Base-by-base conservation (phyloP, 2,888 invertebrate species). In the Sarcophaga subvicina region DNA sequence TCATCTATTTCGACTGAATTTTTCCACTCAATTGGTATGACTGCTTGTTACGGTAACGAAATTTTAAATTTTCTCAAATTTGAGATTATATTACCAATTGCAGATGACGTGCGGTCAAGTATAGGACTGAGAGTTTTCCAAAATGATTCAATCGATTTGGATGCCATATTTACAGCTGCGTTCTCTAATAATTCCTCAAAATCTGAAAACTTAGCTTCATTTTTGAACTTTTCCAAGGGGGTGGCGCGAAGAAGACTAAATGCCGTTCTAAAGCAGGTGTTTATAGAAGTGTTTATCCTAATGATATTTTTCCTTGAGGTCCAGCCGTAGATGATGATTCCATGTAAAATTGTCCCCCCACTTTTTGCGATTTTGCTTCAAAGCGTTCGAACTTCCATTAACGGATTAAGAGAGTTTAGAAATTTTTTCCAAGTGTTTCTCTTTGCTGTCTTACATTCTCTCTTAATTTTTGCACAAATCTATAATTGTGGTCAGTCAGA, bases 231-330 rank as follows among this genome's bases (percentile, higher is more conserved):
- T 2, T 62, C 22, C 4, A 83, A 20, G 6, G 67, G 70, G 2
- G 75, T 73, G 37, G 79, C 14, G 0, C 20, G 22, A 10, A 83
- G 54, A 10, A 79, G 49, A 6, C 82, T 45, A 45, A 77, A 12
- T 4, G 88, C 85, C 67, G 67, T 84, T 85, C 86, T 87, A 84
- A 88, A 88, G 80, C 88, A 88, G 87, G 83, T 86, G 82, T 88
- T 87, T 82, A 88, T 83, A 11, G 62, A 45, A 17, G 20, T 45
- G 8, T 77, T 49, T 17, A 63, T 70, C 70, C 73, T 76, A 45
- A 49, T 59, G 20, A 59, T 60, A 17, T 76, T 66, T 49, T 22
- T 54, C 45, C 37, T 76, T 8, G 66, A 25, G 3, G 20, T 66
- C 66, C 66, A 69, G 45, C 64, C 72, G 14, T 75, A 83, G 12